phyloP scores from a whole-genome alignment of 2,888 invertebrate species.

The Mythimna lalbum region DNA sequence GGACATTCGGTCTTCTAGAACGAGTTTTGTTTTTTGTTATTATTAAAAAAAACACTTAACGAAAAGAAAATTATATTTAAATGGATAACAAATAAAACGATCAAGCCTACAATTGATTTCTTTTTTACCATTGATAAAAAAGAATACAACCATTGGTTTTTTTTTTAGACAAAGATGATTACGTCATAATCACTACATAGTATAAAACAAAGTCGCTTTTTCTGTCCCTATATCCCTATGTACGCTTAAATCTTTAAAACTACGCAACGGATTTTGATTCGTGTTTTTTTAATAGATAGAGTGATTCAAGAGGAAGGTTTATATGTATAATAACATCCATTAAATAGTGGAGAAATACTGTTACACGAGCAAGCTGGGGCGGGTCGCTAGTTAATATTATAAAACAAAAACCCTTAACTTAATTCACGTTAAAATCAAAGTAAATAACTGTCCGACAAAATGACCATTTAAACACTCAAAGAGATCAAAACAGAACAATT shows the following conservation, averaged over 20 bases:
- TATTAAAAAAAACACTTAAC: not conserved
- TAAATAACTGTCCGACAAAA: not conserved
- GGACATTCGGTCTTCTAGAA: too few relatives aligned
- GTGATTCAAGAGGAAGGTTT: too few relatives aligned
- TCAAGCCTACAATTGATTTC: not conserved
- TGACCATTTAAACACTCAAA: not conserved
- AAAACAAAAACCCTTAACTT: not conserved
- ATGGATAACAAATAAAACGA: not conserved
- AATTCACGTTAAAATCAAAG: not conserved
- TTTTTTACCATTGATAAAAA: not conserved
- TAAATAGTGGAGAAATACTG: too few relatives aligned
- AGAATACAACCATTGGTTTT: not conserved
- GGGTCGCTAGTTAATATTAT: too few relatives aligned
- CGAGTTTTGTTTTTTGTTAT: not conserved
- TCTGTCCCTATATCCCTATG: too few relatives aligned
- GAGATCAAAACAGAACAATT: slow-evolving; percentile 22
- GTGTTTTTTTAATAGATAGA: too few relatives aligned
- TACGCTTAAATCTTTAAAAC: too few relatives aligned
- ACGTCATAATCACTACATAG: too few relatives aligned
- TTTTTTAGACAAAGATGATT: not conserved
- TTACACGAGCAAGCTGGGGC: too few relatives aligned
- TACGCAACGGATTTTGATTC: too few relatives aligned
- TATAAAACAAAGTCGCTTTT: too few relatives aligned
- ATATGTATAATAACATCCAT: too few relatives aligned
- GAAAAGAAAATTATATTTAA: not conserved